Base-by-base conservation (phyloP, 2,888 invertebrate genomes). In the Allygus modestus region DNA sequence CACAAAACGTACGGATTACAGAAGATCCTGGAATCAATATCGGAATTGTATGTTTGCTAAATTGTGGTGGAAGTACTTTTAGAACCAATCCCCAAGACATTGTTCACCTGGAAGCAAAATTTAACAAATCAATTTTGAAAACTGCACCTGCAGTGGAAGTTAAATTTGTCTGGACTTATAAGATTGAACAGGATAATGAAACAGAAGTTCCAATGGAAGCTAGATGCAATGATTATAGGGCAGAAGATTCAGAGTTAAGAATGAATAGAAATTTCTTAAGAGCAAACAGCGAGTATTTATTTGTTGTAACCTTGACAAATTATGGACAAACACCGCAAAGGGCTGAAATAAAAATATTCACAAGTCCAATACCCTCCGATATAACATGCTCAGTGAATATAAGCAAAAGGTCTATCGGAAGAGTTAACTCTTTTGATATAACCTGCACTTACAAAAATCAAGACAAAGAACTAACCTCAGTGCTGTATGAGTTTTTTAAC, bases 201-300 rank as follows among this genome's bases (percentile, higher is more conserved):
- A 26, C 65, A 65, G 31, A 65, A 65, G 65, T 65, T 65, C 65
- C 65, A 12, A 5, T 17, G 15, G 65, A 65, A 65, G 65, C 65
- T 31, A 9, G 15, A 65, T 65, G 1, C 12, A 17, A 65, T 31
- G 65, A 65, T 31, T 15, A 7, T 65, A 2, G 1, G 15, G 12
- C 65, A 12, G 17, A 65, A 28, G 65, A 65, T 4, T n/a, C 65
- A 15, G 65, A 28, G 65, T 65, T 65, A 20, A 65, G 65, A 65
- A 65, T 65, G 4, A 65, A 28, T 28, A 28, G 65, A 28, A 20
- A 17, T 20, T 65, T 28, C 17, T 28, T 65, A 31, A 65, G 28
- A 65, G 28, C 0, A 20, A 31, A 65, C 5, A 31, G 20, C 2
- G 26, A 12, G 0, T 65, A 65, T 31, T 65, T 28, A 12, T 65